Evolutionary conservation across 2,113 vertebrate species (phyloP).

Genomic region (Laterallus jamaicensis): DNA sequence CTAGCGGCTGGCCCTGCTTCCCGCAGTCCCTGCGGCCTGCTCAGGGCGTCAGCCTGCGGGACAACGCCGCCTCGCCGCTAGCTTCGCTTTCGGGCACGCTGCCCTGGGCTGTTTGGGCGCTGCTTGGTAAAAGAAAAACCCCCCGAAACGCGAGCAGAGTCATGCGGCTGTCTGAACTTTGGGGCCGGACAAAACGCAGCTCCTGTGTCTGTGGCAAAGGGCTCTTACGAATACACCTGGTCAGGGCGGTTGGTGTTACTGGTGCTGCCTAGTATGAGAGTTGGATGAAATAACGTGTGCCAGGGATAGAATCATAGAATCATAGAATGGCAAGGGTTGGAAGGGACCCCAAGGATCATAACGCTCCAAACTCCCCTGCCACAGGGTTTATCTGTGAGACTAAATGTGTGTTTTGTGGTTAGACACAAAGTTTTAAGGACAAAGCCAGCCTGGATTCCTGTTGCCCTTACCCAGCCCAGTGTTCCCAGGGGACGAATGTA

Average conservation of each 20-base stretch:
- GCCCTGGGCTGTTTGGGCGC: background rate
- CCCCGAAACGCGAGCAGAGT: background rate
- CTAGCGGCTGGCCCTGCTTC: no score
- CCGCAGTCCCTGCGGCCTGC: background rate
- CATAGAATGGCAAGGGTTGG: no score
- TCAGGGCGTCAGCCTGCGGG: background rate
- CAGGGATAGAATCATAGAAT: no score
- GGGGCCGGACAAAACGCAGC: fast-evolving
- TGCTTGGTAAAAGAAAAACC: no score
- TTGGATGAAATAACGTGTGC: background rate
- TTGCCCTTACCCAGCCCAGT: fast-evolving
- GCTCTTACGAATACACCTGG: fast-evolving
- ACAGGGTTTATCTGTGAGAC: background rate
- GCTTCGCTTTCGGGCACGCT: background rate
- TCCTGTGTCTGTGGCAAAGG: fast-evolving
- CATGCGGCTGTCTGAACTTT: no score
- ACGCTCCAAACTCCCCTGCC: no score
- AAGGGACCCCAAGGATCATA: no score
- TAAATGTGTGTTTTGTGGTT: fast-evolving
- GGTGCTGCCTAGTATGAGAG: no score
- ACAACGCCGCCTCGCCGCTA: no score
- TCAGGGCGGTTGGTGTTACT: background rate
- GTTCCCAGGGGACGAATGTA: background rate
- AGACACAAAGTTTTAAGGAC: no score
- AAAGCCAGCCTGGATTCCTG: fast-evolving